These are phyloP conservation scores for Alces alces DNA, from an alignment of 2,113 vertebrate genomes.

Conservation along the genomic window DNA sequence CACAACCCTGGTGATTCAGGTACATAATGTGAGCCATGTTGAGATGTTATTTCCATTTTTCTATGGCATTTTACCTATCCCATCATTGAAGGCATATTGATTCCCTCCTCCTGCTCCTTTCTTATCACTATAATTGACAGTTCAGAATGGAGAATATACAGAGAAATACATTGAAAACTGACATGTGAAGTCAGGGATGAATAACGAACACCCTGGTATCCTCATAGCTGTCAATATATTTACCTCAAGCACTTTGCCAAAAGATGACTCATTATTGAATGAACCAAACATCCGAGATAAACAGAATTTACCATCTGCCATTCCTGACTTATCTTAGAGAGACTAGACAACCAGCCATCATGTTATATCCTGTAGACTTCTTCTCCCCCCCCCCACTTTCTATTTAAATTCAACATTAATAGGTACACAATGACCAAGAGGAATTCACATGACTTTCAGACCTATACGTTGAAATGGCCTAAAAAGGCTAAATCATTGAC, in stretches of 20 bases:
- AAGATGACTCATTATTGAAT: neutral
- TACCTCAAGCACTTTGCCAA: neutral
- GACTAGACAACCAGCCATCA: neutral
- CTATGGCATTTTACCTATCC: neutral
- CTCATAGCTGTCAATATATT: neutral
- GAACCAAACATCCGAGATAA: neutral
- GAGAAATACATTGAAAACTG: neutral
- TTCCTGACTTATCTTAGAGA: neutral
- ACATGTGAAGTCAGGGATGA: neutral
- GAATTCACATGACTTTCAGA: conserved; percentile 23
- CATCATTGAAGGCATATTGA: neutral
- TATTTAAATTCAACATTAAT: conserved; percentile 26
- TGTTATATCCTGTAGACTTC: neutral
- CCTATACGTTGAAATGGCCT: neutral
- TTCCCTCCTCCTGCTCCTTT: neutral
- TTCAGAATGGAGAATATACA: neutral
- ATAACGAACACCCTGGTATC: neutral
- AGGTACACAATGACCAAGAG: neutral
- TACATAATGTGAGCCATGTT: neutral
- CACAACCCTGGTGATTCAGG: neutral
- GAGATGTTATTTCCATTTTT: neutral
- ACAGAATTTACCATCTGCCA: neutral
- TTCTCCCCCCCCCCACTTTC: neutral
- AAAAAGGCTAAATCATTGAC: neutral
- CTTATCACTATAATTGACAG: neutral